These are phyloP conservation scores for Chauna torquata DNA, from an alignment of 2,113 vertebrate species.

Conservation along the genomic window DNA sequence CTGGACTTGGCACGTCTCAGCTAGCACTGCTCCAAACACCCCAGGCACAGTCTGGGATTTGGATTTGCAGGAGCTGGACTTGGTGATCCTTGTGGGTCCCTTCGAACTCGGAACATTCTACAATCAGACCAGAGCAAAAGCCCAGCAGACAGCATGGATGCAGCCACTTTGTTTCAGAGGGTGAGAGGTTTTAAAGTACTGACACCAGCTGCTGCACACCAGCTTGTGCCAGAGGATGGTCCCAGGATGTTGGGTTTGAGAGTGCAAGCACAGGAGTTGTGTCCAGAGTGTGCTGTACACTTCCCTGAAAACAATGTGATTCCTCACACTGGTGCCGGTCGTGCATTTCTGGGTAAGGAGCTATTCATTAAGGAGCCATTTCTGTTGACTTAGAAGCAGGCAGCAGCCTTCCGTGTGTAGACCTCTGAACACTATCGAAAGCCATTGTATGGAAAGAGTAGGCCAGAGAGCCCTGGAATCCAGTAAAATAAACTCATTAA, in stretches of 20 bases:
- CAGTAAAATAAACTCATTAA: background rate
- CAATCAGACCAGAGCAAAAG: background rate
- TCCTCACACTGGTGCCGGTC: too few species aligned
- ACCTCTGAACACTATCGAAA: background rate
- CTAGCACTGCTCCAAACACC: background rate
- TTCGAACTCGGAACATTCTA: too few species aligned
- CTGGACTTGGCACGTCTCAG: background rate
- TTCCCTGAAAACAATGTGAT: background rate
- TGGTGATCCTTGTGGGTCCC: too few species aligned
- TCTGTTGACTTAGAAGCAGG: background rate
- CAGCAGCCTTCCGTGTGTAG: too few species aligned
- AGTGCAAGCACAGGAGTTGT: too few species aligned
- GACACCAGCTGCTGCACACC: background rate
- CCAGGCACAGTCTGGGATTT: fast-evolving
- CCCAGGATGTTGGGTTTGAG: background rate
- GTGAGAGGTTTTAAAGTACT: background rate
- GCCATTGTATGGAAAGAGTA: background rate
- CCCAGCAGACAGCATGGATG: background rate
- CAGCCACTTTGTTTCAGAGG: too few species aligned
- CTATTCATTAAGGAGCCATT: too few species aligned
- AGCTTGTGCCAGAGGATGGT: background rate
- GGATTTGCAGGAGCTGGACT: too few species aligned
- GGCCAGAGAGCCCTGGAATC: background rate
- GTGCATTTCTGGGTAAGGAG: background rate
- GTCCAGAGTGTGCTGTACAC: background rate